A percentile compares a stretch with the other conserved stretches of the same genome.
Evolutionary conservation across 2,113 vertebrate genomes (phyloP).

Genomic region (Mirounga angustirostris): DNA sequence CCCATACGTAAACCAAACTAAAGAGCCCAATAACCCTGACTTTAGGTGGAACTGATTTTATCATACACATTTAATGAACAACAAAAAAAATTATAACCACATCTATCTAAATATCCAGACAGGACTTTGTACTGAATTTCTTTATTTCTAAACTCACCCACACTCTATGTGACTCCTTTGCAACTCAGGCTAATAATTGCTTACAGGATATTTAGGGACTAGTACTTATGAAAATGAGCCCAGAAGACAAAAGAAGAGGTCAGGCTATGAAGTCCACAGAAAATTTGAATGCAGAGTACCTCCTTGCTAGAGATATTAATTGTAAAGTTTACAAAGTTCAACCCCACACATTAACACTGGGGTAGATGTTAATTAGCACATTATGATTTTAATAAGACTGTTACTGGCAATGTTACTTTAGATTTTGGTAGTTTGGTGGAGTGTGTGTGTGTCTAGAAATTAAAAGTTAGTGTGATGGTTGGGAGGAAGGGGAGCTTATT

Average conservation of each 20-base stretch:
- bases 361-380: constrained; percentile 40
- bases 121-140: background rate
- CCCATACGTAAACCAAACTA: background rate
- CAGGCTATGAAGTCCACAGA: background rate
- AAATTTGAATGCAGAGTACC: background rate
- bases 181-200: background rate
- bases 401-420: background rate
- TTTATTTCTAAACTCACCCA: background rate
- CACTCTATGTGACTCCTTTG: background rate
- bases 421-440: constrained; percentile 17
- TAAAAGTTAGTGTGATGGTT: background rate
- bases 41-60: background rate
- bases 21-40: background rate
- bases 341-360: background rate
- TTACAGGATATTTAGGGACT: background rate
- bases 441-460: background rate
- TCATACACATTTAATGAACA: background rate
- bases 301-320: background rate
- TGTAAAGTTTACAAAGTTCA: background rate
- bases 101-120: background rate
- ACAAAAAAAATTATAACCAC: background rate
- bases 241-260: background rate
- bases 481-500: background rate
- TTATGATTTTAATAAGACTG: background rate
- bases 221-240: background rate